Conservation (phyloP, 2,888 invertebrate genomes). For the Plutella xylostella region DNA sequence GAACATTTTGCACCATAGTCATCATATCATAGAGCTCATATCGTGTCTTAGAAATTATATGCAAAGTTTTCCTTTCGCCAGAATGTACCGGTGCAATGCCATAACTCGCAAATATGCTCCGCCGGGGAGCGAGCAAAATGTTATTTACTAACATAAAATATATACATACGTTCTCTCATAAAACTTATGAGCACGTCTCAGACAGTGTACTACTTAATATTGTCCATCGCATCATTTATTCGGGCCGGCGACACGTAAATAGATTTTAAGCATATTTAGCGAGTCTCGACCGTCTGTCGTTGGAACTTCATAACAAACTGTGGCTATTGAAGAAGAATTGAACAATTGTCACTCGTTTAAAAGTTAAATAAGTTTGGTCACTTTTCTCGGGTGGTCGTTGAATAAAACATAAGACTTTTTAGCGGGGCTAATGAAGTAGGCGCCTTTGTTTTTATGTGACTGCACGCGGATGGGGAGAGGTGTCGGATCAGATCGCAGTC, state of each 20-base stretch:
- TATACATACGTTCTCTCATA: not conserved
- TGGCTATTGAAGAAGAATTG: slow-evolving; percentile 31
- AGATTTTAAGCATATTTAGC: too few species aligned
- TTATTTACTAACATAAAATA: not conserved
- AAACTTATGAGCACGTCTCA: not conserved
- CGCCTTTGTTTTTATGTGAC: slow-evolving; percentile 55
- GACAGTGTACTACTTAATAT: too few species aligned
- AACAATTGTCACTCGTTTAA: slow-evolving; percentile 58
- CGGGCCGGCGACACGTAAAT: too few species aligned
- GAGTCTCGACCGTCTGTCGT: too few species aligned
- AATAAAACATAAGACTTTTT: slow-evolving; percentile 64
- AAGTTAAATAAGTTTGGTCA: slow-evolving; percentile 60
- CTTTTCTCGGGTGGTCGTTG: slow-evolving; percentile 40
- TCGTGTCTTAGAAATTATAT: too few species aligned
- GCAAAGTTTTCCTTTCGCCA: too few species aligned
- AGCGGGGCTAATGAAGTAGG: slow-evolving; percentile 52
- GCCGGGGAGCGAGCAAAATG: not conserved
- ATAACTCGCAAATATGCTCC: slow-evolving; percentile 4
- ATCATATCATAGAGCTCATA: too few species aligned
- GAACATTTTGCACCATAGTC: too few species aligned
- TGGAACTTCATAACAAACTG: not conserved
- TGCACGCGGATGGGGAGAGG: too few species aligned
- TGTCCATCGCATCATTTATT: too few species aligned
- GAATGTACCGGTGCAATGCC: too few species aligned
- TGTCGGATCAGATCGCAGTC: slow-evolving; percentile 63